These are phyloP conservation scores for Bambusicola thoracicus DNA, from an alignment of 2,113 vertebrate species.

Conservation along the genomic window DNA sequence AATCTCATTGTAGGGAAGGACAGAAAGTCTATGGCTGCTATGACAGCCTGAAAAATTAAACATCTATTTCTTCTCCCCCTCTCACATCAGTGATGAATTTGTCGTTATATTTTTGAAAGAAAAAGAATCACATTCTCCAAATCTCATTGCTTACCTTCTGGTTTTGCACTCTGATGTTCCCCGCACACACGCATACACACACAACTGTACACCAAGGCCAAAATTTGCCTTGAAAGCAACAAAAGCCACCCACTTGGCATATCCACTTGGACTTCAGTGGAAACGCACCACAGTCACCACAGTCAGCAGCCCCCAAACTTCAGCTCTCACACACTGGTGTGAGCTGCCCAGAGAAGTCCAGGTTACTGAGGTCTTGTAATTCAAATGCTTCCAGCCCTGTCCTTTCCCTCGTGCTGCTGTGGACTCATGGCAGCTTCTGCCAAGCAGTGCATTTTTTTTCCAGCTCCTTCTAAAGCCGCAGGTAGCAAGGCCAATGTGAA, in stretches of 20 bases:
- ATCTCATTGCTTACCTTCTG: background rate
- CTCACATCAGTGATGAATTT: accelerated
- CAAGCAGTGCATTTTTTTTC: background rate
- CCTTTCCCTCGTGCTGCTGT: background rate
- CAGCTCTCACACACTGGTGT: background rate
- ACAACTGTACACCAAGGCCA: background rate
- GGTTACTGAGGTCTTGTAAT: background rate
- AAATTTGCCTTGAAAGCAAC: background rate
- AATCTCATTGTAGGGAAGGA: background rate
- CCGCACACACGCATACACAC: background rate
- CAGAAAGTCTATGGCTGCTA: background rate
- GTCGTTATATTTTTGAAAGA: background rate
- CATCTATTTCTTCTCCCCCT: background rate
- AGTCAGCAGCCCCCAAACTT: background rate
- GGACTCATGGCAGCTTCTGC: background rate
- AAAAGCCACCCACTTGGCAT: background rate
- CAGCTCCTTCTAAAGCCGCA: background rate
- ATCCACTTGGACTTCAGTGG: background rate
- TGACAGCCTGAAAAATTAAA: background rate
- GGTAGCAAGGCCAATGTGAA: background rate
- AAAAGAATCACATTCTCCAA: background rate
- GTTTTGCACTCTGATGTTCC: background rate
- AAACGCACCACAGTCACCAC: background rate
- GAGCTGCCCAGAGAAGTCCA: background rate
- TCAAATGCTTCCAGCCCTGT: background rate